phyloP scores from a whole-genome alignment of 1,140 invertebrate genomes.

The Aphidius gifuensis region DNA sequence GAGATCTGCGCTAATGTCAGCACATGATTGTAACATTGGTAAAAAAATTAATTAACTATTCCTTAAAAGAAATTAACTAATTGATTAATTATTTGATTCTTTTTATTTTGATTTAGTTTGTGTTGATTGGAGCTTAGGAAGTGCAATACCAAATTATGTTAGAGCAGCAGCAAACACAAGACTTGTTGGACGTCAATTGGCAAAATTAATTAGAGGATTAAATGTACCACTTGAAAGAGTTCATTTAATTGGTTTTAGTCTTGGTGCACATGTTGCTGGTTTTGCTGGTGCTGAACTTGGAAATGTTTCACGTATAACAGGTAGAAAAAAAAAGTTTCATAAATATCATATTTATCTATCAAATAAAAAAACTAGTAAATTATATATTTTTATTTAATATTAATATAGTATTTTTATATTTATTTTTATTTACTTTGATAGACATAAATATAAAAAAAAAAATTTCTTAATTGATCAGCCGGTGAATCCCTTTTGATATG shows the following conservation, averaged over 20 bases:
- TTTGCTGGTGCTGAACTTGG: slow-evolving; percentile 84
- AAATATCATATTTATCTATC: no score
- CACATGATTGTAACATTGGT: slow-evolving; percentile 57
- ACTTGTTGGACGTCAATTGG: slow-evolving; percentile 86
- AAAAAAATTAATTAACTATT: no score
- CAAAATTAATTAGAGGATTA: slow-evolving; percentile 62
- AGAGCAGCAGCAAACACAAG: slow-evolving; percentile 89
- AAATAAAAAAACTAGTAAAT: no score
- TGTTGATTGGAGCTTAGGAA: slow-evolving; percentile 92
- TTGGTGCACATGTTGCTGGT: slow-evolving; percentile 89
- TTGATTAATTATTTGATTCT: background rate
- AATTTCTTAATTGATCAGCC: no score
- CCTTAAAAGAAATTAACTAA: background rate
- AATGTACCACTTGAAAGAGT: slow-evolving; percentile 65
- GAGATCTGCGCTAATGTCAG: slow-evolving; percentile 82
- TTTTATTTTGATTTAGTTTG: slow-evolving; percentile 64
- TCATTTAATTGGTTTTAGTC: slow-evolving; percentile 88
- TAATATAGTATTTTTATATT: no score
- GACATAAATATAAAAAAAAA: no score
- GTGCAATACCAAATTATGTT: slow-evolving; percentile 88
- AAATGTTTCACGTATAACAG: slow-evolving; percentile 83
- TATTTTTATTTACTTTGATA: no score
- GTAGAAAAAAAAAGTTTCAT: slow-evolving; percentile 51
- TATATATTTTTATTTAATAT: background rate
- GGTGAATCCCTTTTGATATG: no score